Base-by-base conservation (phyloP, 2,113 vertebrate species). In the Malurus elegans region DNA sequence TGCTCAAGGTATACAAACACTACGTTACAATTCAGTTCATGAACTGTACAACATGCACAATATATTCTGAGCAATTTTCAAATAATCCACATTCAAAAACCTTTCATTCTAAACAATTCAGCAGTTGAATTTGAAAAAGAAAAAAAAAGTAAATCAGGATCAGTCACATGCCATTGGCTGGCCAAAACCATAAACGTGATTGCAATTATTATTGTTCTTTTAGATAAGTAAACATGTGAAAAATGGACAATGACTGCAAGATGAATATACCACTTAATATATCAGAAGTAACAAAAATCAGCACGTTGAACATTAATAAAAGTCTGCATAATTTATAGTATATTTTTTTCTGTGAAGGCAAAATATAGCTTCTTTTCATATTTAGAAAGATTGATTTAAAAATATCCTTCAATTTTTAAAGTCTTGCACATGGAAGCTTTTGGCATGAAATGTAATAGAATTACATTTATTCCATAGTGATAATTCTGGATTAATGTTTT, bases 401-500 rank as follows among this genome's bases (percentile, higher is more conserved):
- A 98, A 96, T 95, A 93, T 51, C 32, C 67, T 66, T 90, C 74
- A 62, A 64, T 93, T 96, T 96, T 95, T 96, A 90, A 94, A 93
- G 31, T 28, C 50, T 92, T 71, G 29, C 28, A 72, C 15, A 80
- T 19, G 50, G 47, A 79, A 26, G 32, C 18, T 72, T 93, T 57
- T 89, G 90, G 73, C 56, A 88, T 61, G 81, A 94, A 95, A 95
- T 61, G n/a, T 95, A 94, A 95, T 90, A 85, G 91, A 97, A 97
- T 97, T 96, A 94, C 95, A 95, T 96, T 93, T 88, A 95, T 95
- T 96, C 66, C 74, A 48, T 81, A 95, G 86, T 93, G 96, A 93
- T 96, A 96, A 93, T 86, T 97, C 96, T 96, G 93, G 86, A 97
- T 98, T 95, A 97, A 96, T 96, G 79, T 74, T 96, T 98, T 95